Evolutionary conservation across 1,140 invertebrate genomes (phyloP).

Genomic region (Caenorhabditis inopinata): DNA sequence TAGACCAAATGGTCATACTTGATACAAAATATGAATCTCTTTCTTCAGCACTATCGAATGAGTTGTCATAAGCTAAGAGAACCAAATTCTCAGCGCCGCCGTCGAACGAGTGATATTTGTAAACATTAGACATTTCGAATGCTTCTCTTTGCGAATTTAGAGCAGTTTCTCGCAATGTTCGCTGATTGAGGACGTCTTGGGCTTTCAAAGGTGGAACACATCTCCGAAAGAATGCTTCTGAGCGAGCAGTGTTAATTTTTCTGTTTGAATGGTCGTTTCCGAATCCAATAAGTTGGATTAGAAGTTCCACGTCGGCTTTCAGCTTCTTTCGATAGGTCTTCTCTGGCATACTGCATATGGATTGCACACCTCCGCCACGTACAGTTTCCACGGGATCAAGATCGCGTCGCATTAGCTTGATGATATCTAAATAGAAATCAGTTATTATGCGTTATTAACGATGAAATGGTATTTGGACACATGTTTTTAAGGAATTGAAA

Average conservation of each 20-base stretch:
- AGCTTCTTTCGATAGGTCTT: neutral
- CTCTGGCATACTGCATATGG: neutral
- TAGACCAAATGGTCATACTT: neutral
- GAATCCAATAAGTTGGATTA: neutral
- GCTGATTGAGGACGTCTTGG: neutral
- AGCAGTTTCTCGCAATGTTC: neutral
- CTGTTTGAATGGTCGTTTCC: neutral
- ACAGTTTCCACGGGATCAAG: neutral
- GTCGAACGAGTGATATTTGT: conserved; percentile 15
- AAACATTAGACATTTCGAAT: neutral
- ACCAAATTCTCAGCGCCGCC: neutral
- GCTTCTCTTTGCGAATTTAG: neutral
- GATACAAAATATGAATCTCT: neutral
- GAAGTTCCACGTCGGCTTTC: neutral
- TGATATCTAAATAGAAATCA: neutral
- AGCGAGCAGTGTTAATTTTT: neutral
- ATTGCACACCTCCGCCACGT: neutral
- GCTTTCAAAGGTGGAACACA: neutral
- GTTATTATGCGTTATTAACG: no score
- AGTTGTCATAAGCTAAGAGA: neutral
- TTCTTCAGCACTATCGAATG: neutral
- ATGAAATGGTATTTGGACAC: no score
- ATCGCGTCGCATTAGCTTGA: neutral
- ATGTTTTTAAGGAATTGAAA: no score
- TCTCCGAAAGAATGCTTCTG: neutral